Evolutionary conservation across 2,888 invertebrate species (phyloP).

Genomic region (Nomada fucata): DNA sequence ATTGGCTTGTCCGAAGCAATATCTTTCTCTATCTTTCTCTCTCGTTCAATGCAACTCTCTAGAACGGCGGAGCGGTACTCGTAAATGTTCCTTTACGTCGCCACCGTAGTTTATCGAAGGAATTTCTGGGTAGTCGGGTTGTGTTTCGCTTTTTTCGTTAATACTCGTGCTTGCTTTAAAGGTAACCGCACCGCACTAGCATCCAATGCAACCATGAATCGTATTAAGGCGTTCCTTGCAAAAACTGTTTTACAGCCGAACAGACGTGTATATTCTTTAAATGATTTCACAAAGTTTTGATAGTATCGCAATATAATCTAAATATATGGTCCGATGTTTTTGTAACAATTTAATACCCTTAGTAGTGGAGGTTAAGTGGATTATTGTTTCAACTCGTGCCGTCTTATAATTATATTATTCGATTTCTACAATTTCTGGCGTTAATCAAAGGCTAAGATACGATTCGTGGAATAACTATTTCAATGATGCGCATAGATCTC

Average conservation of each 20-base stretch:
- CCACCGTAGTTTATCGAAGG: constrained; percentile 22
- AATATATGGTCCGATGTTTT: neutral
- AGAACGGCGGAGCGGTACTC: constrained; percentile 17
- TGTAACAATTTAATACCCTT: too few relatives aligned
- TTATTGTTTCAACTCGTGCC: too few relatives aligned
- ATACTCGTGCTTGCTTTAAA: constrained; percentile 12
- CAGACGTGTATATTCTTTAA: constrained; percentile 2
- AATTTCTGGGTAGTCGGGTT: constrained; percentile 27
- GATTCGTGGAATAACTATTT: too few relatives aligned
- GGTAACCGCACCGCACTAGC: neutral
- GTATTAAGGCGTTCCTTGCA: constrained; percentile 10
- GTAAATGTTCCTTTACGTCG: constrained; percentile 35
- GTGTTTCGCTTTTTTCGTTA: constrained; percentile 11
- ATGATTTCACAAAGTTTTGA: neutral
- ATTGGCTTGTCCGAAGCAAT: constrained; percentile 68
- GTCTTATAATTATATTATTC: too few relatives aligned
- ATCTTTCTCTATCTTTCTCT: constrained; percentile 46
- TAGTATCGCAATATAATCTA: neutral
- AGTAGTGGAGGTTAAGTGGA: too few relatives aligned
- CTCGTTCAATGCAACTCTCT: constrained; percentile 15
- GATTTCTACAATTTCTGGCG: too few relatives aligned
- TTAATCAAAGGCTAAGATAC: too few relatives aligned
- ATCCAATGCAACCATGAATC: constrained; percentile 1
- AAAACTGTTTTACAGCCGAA: neutral
- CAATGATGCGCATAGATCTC: neutral